These are phyloP conservation scores for Caenorhabditis imperialis DNA, from an alignment of 2,888 invertebrate genomes.

Conservation along the genomic window DNA sequence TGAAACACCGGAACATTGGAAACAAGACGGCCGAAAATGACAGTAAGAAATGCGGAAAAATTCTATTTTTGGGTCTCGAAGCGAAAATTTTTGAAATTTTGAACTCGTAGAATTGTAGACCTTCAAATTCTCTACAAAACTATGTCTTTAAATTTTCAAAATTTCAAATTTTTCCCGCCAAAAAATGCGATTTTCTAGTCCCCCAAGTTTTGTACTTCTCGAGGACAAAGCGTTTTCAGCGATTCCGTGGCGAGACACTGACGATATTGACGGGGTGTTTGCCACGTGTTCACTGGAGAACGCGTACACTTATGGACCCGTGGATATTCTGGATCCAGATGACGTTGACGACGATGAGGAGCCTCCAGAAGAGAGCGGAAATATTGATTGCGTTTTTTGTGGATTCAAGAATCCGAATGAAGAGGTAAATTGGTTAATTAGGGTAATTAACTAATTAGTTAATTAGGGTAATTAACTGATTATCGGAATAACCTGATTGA, in stretches of 20 bases:
- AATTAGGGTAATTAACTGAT: too few species aligned
- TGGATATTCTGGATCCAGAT: constrained; percentile 59
- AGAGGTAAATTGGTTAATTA: constrained; percentile 46
- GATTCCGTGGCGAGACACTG: constrained; percentile 64
- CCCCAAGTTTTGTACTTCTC: too few species aligned
- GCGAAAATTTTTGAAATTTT: background rate
- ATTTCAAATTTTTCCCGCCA: too few species aligned
- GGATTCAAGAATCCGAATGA: constrained; percentile 53
- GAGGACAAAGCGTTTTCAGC: too few species aligned
- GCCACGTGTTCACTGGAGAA: constrained; percentile 46
- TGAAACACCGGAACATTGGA: background rate
- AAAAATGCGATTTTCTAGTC: too few species aligned
- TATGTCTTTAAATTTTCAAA: too few species aligned
- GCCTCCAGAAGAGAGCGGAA: constrained; percentile 54
- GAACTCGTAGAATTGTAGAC: background rate
- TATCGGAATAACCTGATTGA: too few species aligned
- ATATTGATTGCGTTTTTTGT: constrained; percentile 57
- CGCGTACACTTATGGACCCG: constrained; percentile 56
- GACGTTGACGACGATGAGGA: constrained; percentile 54
- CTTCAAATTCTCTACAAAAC: background rate
- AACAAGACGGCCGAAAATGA: constrained; percentile 48
- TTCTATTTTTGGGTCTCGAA: constrained; percentile 12
- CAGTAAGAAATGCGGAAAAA: constrained; percentile 48
- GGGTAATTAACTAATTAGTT: too few species aligned
- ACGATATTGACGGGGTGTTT: constrained; percentile 66